Evolutionary conservation across 2,113 vertebrate species (phyloP), one percentile per base, ranked within the genome.

Genomic region (Oreochromis aureus): DNA sequence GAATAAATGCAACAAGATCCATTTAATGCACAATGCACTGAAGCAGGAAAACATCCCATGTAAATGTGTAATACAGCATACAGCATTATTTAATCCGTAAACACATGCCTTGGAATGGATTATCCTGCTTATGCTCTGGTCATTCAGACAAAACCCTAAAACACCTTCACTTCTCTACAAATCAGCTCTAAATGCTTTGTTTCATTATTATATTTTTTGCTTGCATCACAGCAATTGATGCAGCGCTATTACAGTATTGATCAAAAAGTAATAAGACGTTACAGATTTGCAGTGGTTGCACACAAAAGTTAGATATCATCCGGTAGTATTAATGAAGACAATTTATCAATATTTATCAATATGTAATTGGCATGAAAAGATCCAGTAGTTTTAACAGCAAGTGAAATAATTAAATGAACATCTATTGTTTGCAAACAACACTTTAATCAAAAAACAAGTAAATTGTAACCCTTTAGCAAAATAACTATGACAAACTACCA

Each of bases 21-120:
- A 69, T 15, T 81, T 51, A 88, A 76, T 71, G 34, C 24, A 71
- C 80, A 81, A 71, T 53, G 32, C n/a, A 81, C 32, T 82, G 13
- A 82, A n/a, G 15, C 16, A 81, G 18, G 22, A 56, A 78, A 16
- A 9, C 13, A 55, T 24, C 32, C 34, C 16, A 15, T 13, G 34
- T 80, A 16, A 76, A 61, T 73, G 59, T 73, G n/a, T 55, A 73
- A 15, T 69, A 61, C 54, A 66, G 34, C 13, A 51, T 46, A 39
- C 24, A 82, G 32, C 6, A 41, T 81, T 86, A 41, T 84, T 81
- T 80, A 86, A 90, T 89, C 84, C 48, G 61, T 85, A 27, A 86
- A 81, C 58, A 61, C 56, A 13, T 80, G 24, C 84, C n/a, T 83
- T 61, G 48, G 34, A 61, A 48, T 79, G 85, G 85, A 89, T 92